These are phyloP conservation scores for Chaetura pelagica DNA, from an alignment of 2,113 vertebrate species.

Conservation along the genomic window DNA sequence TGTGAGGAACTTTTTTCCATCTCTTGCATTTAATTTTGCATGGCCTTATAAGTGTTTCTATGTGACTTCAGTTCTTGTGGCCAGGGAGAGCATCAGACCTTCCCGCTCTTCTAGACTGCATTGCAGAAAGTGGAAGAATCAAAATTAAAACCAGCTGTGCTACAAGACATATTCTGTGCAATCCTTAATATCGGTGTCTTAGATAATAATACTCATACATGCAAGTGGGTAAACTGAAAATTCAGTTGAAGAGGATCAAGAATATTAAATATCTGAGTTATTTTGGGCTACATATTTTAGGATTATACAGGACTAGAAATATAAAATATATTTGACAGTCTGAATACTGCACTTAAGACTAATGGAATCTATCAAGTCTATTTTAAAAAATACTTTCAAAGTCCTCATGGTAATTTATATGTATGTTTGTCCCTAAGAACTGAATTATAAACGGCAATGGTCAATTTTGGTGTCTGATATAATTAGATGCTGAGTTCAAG, in stretches of 20 bases:
- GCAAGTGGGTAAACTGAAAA: background rate
- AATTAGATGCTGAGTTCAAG: background rate
- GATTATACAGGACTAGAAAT: slow-evolving; percentile 34
- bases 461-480: background rate
- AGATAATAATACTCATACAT: background rate
- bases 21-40: background rate
- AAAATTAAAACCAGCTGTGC: background rate
- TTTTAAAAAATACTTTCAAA: slow-evolving; percentile 11
- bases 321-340: background rate
- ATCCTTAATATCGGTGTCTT: background rate
- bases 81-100: background rate
- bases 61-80: background rate
- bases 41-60: background rate
- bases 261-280: background rate
- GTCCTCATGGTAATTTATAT: background rate
- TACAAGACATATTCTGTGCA: background rate
- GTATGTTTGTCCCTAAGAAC: background rate
- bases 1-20: background rate
- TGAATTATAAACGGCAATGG: background rate
- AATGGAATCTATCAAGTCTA: slow-evolving; percentile 17
- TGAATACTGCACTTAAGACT: background rate
- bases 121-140: background rate
- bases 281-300: background rate
- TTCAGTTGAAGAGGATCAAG: background rate
- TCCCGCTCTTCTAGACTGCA: background rate